Evolutionary conservation across 53 echinoderm and acorn worm species (phyloP), one percentile per base, ranked within the genome.

Genomic region (Luidia sarsii): DNA sequence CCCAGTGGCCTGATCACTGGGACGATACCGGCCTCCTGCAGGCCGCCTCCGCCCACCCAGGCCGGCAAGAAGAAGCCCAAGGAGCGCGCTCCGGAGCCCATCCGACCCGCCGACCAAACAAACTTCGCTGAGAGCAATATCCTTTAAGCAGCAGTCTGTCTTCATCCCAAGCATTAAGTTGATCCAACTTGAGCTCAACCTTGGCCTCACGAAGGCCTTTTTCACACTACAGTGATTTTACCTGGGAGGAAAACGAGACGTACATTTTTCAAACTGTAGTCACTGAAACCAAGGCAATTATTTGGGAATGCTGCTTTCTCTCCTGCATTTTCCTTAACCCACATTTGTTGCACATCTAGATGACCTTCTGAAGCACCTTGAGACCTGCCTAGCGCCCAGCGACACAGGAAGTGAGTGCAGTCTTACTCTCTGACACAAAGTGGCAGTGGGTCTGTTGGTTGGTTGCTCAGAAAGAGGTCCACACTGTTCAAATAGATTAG

Each of bases 351-450:
- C 50, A 95, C 92, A 95, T 95, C 75, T 95, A 5, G 79, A 85
- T n/a, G 66, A 70, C 60, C 80, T 95, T 73, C 71, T 56, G 43
- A 33, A 60, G 25, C 87, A 80, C 31, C 56, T 95, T 64, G 90
- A 95, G 60, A 87, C 90, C 7, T 84, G 80, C 55, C 80, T 95
- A 20, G 64, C 92, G 62, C 95, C 95, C 48, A 87, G 70, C 61
- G 95, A 95, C 69, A 83, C 90, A 33, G 95, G 95, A 70, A 95
- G 95, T 95, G 84, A 95, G 92, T 94, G 71, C 43, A 3, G n/a
- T n/a, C n/a, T n/a, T n/a, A n/a, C n/a, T n/a, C n/a, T n/a, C n/a
- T n/a, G n/a, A n/a, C n/a, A n/a, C n/a, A n/a, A n/a, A n/a, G n/a
- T n/a, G n/a, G n/a, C n/a, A n/a, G n/a, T n/a, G n/a, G n/a, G n/a